Evolutionary conservation across 2,113 vertebrate species (phyloP), one percentile per base, ranked within the genome.

Genomic region (Cygnus atratus): DNA sequence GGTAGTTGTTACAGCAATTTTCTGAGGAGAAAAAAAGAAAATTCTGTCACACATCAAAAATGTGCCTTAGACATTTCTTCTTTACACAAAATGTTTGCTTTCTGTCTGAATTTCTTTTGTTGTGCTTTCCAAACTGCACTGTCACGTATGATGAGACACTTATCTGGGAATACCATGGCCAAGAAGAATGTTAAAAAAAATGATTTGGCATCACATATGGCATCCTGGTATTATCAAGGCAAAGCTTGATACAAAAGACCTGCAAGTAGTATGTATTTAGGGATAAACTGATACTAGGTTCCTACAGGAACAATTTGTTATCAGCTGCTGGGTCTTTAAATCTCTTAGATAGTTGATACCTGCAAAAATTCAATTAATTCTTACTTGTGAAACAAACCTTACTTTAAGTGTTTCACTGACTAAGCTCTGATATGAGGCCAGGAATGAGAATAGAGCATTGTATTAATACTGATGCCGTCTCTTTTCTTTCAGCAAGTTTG

Each of bases 371-470:
- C 67, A 86, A 55, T 93, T 88, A 22, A 61, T 88, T 90, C 75
- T 94, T 96, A 95, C 92, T 90, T 86, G 68, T 74, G 85, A 95
- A 93, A 85, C 61, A 90, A 94, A 94, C 90, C 79, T 90, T 71
- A 72, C 91, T 96, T 76, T 71, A 92, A 92, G 57, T 78, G 61
- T 90, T 92, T 94, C 86, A 70, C 88, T 92, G 78, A 52, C 75
- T 86, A 84, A 88, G 57, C 88, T 92, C 82, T 84, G 72, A 78
- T 46, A 48, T 31, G 43, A 83, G 43, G 68, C 92, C 88, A 82
- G 88, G 62, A 93, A 63, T 0, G 18, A 95, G 82, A 78, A 92
- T 33, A 71, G 85, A 74, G 33, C 65, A 48, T 46, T 55, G n/a
- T 86, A 67, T 93, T 65, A 29, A 39, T 71, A 54, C 61, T 68